phyloP scores from a whole-genome alignment of 2,113 vertebrate species.

The Pseudorectes ferrugineus region DNA sequence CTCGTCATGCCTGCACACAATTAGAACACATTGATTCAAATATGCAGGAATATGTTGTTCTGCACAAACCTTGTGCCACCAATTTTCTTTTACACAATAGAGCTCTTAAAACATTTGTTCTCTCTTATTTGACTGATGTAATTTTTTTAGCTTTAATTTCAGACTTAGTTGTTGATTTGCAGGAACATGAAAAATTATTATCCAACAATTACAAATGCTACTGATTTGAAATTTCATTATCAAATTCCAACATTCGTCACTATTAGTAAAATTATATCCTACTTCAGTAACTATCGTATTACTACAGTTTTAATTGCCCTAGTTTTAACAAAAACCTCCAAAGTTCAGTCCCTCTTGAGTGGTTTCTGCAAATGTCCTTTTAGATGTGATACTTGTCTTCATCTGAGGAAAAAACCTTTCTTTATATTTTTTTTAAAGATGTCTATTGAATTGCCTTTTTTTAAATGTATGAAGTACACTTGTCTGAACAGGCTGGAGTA shows the following conservation, averaged over 20 bases:
- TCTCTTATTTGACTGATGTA: background rate
- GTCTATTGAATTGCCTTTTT: background rate
- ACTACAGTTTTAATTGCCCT: background rate
- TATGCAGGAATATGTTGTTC: background rate
- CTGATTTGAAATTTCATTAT: background rate
- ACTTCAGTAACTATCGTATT: background rate
- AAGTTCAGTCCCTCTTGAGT: background rate
- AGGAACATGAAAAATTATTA: background rate
- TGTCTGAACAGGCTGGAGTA: background rate
- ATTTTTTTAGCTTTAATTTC: background rate
- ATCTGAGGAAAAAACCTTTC: rapidly evolving
- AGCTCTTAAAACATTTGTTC: background rate
- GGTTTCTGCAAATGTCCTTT: background rate
- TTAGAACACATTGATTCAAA: background rate
- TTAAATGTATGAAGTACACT: background rate
- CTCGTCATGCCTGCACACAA: background rate
- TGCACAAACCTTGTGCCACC: background rate
- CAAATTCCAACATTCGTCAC: background rate
- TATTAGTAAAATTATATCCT: background rate
- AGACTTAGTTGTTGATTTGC: background rate
- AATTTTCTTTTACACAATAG: background rate
- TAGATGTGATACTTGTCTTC: background rate
- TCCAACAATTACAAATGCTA: background rate
- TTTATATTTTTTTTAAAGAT: background rate
- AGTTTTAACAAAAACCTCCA: background rate